Evolutionary conservation across 2,113 vertebrate species (phyloP).

Genomic region (Euleptes europaea): DNA sequence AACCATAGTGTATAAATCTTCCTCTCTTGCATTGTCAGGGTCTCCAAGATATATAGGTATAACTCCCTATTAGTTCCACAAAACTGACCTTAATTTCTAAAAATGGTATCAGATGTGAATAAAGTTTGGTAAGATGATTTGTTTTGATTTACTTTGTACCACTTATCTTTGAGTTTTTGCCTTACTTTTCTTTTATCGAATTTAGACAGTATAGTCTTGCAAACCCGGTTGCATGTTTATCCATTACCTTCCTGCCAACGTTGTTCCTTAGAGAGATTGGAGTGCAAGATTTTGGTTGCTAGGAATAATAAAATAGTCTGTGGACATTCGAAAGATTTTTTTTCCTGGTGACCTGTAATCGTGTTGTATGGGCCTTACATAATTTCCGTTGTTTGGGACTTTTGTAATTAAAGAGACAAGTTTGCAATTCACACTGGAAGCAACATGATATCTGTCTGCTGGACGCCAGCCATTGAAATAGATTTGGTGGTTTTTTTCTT

Average conservation of each 20-base stretch:
- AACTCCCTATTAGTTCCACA: conserved; percentile 85
- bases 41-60: conserved; percentile 85
- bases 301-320: conserved; percentile 66
- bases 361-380: conserved; percentile 37
- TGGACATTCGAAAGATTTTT: conserved; percentile 47
- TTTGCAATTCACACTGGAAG: conserved; percentile 51
- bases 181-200: conserved; percentile 82
- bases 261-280: conserved; percentile 71
- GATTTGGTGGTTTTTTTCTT: conserved; percentile 43
- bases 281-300: conserved; percentile 68
- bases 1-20: conserved; percentile 91
- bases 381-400: conserved; percentile 57
- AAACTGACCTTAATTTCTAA: conserved; percentile 89
- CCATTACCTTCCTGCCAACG: conserved; percentile 71
- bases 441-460: conserved; percentile 45
- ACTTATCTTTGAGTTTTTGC: conserved; percentile 81
- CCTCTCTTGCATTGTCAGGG: conserved; percentile 81
- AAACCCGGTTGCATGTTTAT: conserved; percentile 71
- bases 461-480: conserved; percentile 52
- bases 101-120: conserved; percentile 87
- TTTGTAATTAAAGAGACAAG: conserved; percentile 44
- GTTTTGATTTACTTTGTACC: conserved; percentile 85
- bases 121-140: conserved; percentile 84
- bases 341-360: conserved; percentile 48
- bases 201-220: conserved; percentile 74